phyloP scores from a whole-genome alignment of 2,113 vertebrate species.

The Numenius arquata region DNA sequence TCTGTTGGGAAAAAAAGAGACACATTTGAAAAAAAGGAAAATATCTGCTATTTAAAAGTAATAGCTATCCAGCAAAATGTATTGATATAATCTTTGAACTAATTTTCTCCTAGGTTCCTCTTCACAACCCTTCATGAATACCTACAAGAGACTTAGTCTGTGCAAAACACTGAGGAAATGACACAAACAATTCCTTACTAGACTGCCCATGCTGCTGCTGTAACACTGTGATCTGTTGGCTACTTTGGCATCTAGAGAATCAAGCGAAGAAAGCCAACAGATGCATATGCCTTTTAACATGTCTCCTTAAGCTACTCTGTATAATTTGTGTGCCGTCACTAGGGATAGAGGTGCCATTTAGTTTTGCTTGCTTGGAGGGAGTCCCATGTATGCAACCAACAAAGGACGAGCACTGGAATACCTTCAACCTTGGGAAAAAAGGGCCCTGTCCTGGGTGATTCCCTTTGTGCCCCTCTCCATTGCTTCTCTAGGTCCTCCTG shows the following conservation, averaged over 20 bases:
- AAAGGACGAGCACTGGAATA: neutral
- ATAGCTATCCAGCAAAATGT: conserved; percentile 24
- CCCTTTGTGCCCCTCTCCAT: neutral
- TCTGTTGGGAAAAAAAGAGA: neutral
- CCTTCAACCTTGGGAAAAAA: neutral
- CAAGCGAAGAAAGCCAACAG: neutral
- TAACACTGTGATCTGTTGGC: neutral
- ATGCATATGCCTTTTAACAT: neutral
- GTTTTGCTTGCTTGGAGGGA: neutral
- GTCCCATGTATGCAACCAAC: neutral
- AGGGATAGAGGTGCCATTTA: neutral
- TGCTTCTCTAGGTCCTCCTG: neutral
- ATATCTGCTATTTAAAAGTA: neutral
- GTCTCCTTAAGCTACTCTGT: neutral
- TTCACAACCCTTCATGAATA: neutral
- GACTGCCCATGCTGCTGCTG: neutral
- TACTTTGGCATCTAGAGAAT: neutral
- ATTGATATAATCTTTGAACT: neutral
- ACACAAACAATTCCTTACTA: neutral
- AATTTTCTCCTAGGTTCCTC: neutral
- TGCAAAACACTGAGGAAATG: neutral
- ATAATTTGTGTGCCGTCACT: neutral
- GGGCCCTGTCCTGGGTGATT: neutral
- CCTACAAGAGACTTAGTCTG: neutral
- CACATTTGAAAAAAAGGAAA: neutral